phyloP scores from a whole-genome alignment of 2,113 vertebrate species.

The Chloebia gouldiae region DNA sequence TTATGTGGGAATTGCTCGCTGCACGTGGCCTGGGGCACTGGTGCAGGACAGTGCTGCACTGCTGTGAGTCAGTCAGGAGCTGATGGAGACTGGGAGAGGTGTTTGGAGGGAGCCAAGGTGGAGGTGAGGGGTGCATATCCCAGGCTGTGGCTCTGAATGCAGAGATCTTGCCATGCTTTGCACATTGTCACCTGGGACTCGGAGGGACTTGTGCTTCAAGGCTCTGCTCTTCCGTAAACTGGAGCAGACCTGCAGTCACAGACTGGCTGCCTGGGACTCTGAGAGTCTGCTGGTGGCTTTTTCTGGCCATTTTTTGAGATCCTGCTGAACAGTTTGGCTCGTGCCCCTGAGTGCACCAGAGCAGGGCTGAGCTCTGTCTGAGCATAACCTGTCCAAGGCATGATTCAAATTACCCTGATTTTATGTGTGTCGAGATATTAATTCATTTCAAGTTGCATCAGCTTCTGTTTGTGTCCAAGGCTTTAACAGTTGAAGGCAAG shows the following conservation, averaged over 20 bases:
- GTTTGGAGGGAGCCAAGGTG: not conserved
- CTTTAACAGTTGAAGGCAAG: not conserved
- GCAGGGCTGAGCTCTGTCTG: not conserved
- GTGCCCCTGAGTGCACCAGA: not conserved
- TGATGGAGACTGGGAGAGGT: not conserved
- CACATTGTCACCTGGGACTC: fast-evolving
- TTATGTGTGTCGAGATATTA: not conserved
- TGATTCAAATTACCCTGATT: not conserved
- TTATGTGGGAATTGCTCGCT: not conserved
- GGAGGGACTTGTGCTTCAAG: not conserved
- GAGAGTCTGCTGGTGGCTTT: not conserved
- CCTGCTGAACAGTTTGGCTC: not conserved
- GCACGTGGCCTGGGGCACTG: not conserved
- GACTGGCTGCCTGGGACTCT: fast-evolving
- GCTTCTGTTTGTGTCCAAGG: not conserved
- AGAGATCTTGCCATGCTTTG: not conserved
- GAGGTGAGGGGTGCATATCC: not conserved
- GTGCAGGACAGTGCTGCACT: not conserved
- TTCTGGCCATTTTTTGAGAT: not conserved
- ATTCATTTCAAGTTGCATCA: not conserved
- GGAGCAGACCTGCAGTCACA: not conserved
- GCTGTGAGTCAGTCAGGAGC: not conserved
- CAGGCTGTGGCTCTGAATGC: fast-evolving
- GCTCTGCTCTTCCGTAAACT: not conserved
- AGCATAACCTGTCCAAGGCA: not conserved